Evolutionary conservation across 1,140 invertebrate genomes (phyloP).

Genomic region (Caerostris extrusa): DNA sequence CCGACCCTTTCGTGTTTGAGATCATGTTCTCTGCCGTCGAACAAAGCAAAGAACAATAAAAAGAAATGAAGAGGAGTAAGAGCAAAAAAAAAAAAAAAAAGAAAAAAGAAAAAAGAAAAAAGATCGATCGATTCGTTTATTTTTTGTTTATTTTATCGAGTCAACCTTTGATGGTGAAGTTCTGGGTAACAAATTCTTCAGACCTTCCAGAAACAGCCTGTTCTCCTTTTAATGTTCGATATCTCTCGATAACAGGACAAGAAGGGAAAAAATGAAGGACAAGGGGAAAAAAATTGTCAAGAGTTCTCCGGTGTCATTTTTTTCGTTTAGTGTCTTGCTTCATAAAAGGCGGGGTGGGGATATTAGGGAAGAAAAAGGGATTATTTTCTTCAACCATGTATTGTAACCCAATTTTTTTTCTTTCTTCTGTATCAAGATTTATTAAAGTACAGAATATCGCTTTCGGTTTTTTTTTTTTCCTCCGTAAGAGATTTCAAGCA

Average conservation of each 20-base stretch:
- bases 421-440: constrained; percentile 6
- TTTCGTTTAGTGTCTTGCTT: constrained; percentile 39
- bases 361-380: neutral
- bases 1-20: constrained; percentile 68
- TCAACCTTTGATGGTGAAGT: constrained; percentile 30
- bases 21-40: constrained; percentile 72
- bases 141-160: constrained; percentile 72
- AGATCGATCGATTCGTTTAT: constrained; percentile 54
- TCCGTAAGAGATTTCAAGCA: neutral
- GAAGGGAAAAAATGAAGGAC: neutral
- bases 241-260: constrained; percentile 63
- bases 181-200: constrained; percentile 65
- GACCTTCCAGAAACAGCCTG: constrained; percentile 47
- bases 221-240: constrained; percentile 63
- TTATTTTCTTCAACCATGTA: constrained; percentile 33
- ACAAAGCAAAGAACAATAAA: constrained; percentile 69
- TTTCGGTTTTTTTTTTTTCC: neutral
- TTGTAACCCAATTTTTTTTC: neutral
- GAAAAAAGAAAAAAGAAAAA: neutral
- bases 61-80: constrained; percentile 33
- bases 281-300: neutral
- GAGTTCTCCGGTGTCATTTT: constrained; percentile 14
- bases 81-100: neutral
- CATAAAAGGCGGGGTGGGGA: constrained; percentile 22
- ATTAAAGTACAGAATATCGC: neutral